These are phyloP conservation scores for Rhineura floridana DNA, from an alignment of 2,113 vertebrate genomes.

Conservation along the genomic window DNA sequence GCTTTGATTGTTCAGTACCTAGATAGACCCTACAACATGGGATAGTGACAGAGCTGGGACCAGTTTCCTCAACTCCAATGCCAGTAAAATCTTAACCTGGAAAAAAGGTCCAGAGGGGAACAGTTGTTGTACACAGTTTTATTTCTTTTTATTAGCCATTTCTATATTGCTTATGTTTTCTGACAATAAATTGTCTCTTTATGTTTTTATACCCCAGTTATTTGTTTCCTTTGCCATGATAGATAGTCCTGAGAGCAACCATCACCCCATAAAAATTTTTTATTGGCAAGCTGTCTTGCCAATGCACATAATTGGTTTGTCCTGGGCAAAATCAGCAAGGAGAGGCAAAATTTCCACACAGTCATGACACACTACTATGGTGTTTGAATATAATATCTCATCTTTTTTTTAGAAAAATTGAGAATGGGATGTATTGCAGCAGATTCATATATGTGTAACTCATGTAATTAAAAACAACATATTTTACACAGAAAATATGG, in stretches of 20 bases:
- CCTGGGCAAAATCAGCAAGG: too few species aligned
- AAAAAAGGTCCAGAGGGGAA: neutral
- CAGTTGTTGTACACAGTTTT: neutral
- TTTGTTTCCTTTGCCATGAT: neutral
- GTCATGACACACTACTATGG: neutral
- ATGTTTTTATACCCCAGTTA: neutral
- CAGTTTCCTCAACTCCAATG: neutral
- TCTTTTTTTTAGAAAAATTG: too few species aligned
- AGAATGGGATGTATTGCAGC: neutral
- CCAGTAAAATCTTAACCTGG: neutral
- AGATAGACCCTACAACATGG: neutral
- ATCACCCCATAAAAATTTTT: neutral
- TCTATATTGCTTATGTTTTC: neutral
- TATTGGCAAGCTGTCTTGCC: neutral
- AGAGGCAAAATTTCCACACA: neutral
- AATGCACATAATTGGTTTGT: too few species aligned
- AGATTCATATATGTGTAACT: too few species aligned
- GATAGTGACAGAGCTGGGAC: neutral
- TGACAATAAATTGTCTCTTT: conserved; percentile 1
- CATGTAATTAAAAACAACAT: too few species aligned
- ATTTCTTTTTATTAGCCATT: neutral
- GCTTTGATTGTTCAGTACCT: neutral
- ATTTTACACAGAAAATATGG: too few species aligned
- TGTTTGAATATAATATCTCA: too few species aligned
- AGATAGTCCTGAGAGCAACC: neutral